A percentile compares a stretch with the other conserved stretches of the same genome.
phyloP scores from a whole-genome alignment of 1,140 invertebrate genomes.

The Drosophila pseudoobscura region DNA sequence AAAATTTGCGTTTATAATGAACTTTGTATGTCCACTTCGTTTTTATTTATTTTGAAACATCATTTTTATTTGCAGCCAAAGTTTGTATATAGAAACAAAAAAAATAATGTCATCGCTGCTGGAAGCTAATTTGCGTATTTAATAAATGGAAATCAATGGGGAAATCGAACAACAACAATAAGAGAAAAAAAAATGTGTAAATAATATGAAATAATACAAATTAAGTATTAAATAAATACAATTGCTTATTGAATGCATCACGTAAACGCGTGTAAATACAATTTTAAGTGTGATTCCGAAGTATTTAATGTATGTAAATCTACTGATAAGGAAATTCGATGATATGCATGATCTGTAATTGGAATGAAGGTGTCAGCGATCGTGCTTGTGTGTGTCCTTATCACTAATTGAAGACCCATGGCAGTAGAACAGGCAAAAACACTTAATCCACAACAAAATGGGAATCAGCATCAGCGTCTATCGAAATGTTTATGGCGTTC shows the following conservation, averaged over 20 bases:
- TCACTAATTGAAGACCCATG: constrained; percentile 26
- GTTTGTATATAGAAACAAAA: constrained; percentile 50
- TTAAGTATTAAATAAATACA: constrained; percentile 37
- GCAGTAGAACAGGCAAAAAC: constrained; percentile 11
- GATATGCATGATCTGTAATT: constrained; percentile 37
- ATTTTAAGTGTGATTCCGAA: constrained; percentile 47
- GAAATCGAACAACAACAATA: constrained; percentile 1
- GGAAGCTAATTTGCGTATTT: constrained; percentile 34
- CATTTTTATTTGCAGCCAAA: constrained; percentile 29
- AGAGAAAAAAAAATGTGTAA: constrained; percentile 50
- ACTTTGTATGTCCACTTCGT: constrained; percentile 10
- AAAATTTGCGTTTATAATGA: constrained; percentile 76
- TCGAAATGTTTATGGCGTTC: constrained; percentile 51
- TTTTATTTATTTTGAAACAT: constrained; percentile 12
- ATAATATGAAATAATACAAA: constrained; percentile 48
- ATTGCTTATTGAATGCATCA: constrained; percentile 57
- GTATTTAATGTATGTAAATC: constrained; percentile 67
- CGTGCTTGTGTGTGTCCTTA: constrained; percentile 23
- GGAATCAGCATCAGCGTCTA: constrained; percentile 14
- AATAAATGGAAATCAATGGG: constrained; percentile 21
- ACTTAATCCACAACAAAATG: constrained; percentile 14
- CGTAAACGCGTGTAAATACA: constrained; percentile 71
- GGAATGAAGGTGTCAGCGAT: constrained; percentile 37
- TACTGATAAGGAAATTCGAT: constrained; percentile 59
- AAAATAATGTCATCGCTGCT: constrained; percentile 1